Evolutionary conservation across 2,888 invertebrate genomes (phyloP).

Genomic region (Himalopsyche kuldschensis): DNA sequence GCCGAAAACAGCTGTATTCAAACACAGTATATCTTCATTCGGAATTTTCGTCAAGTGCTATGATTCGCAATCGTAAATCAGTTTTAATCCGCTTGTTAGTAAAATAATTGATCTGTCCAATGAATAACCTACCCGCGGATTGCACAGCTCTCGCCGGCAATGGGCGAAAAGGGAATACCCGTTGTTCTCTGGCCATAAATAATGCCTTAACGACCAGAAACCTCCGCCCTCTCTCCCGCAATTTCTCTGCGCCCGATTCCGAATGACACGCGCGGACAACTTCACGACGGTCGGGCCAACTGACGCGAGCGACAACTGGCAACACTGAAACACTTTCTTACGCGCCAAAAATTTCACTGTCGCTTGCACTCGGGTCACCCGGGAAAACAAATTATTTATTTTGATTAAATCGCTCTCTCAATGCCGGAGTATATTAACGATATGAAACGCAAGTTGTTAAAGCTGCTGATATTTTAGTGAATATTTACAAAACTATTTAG

Average conservation of each 20-base stretch:
- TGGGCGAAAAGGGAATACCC: conserved; percentile 5
- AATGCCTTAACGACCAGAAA: conserved; percentile 32
- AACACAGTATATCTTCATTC: too few species aligned
- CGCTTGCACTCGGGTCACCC: not conserved
- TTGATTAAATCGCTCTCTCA: not conserved
- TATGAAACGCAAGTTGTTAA: too few species aligned
- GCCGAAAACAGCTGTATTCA: too few species aligned
- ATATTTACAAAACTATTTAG: too few species aligned
- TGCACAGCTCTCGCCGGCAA: not conserved
- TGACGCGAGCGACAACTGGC: not conserved
- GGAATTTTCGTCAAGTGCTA: too few species aligned
- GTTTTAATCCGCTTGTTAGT: too few species aligned
- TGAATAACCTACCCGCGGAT: not conserved
- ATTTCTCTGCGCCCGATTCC: conserved; percentile 25
- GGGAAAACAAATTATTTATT: not conserved
- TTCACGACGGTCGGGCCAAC: not conserved
- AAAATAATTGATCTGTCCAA: not conserved
- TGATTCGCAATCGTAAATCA: too few species aligned
- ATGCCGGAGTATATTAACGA: too few species aligned
- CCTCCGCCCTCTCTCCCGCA: conserved; percentile 18
- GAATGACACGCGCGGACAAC: conserved; percentile 29
- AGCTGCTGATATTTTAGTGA: too few species aligned
- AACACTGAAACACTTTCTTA: not conserved
- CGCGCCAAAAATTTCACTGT: not conserved
- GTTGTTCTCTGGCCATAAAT: conserved; percentile 29